phyloP scores from a whole-genome alignment of 2,113 vertebrate species.

The Corythoichthys intestinalis region DNA sequence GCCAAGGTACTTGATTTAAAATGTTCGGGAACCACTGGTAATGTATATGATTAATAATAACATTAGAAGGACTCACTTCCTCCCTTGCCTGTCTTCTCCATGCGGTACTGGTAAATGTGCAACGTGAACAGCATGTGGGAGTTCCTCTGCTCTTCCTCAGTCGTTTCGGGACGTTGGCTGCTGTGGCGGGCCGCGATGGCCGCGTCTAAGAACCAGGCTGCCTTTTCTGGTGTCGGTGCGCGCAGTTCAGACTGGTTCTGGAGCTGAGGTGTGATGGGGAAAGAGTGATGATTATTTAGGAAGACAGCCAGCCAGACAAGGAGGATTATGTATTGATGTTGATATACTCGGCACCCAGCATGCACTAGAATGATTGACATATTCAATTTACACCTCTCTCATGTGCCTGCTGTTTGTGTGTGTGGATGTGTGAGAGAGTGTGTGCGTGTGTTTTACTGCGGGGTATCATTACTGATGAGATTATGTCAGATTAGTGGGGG shows the following conservation, averaged over 20 bases:
- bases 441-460: constrained; percentile 10
- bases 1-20: background rate
- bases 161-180: constrained; percentile 77
- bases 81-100: constrained; percentile 95
- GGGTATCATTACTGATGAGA: constrained; percentile 68
- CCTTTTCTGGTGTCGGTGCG: constrained; percentile 91
- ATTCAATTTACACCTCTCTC: constrained; percentile 24
- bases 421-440: background rate
- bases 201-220: constrained; percentile 91
- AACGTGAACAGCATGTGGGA: constrained; percentile 98
- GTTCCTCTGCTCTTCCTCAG: constrained; percentile 89
- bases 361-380: constrained; percentile 12
- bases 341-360: background rate
- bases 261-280: constrained; percentile 69
- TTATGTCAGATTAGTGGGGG: constrained; percentile 69
- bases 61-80: constrained; percentile 81
- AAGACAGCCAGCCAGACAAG: constrained; percentile 12
- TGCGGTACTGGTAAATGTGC: constrained; percentile 97
- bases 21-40: background rate
- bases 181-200: constrained; percentile 88
- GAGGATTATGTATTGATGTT: background rate
- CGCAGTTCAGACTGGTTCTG: constrained; percentile 97
- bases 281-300: background rate
- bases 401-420: constrained; percentile 18
- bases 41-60: background rate